These are phyloP conservation scores for Triplophysa rosa DNA, from an alignment of 2,113 vertebrate species.

Conservation along the genomic window DNA sequence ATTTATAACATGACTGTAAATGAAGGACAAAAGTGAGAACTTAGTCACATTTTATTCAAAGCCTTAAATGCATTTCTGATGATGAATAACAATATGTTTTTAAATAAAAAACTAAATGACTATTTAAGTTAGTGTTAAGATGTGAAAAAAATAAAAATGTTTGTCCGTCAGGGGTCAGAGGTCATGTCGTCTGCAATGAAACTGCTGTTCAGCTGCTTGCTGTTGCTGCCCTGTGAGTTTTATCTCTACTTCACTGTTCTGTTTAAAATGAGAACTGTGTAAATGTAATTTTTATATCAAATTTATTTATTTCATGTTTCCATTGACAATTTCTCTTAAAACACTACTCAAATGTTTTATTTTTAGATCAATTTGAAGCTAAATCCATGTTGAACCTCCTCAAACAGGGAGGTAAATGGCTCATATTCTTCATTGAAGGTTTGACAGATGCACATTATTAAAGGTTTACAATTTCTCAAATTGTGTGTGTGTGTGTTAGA, in stretches of 20 bases:
- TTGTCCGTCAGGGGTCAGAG: slow-evolving; percentile 35
- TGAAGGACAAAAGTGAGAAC: too few species aligned
- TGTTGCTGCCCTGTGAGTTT: slow-evolving; percentile 67
- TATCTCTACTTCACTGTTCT: background rate
- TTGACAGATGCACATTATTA: too few species aligned
- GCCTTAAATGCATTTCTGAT: too few species aligned
- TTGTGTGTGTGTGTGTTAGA: slow-evolving; percentile 53
- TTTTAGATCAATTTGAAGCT: slow-evolving; percentile 65
- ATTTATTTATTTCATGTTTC: background rate
- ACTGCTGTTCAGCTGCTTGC: slow-evolving; percentile 61
- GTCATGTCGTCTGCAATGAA: slow-evolving; percentile 65
- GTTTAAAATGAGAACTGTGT: background rate
- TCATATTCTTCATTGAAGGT: background rate
- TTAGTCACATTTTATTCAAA: too few species aligned
- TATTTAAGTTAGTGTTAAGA: too few species aligned
- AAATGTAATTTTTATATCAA: too few species aligned
- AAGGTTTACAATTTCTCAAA: too few species aligned
- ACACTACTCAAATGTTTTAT: background rate
- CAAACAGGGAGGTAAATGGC: slow-evolving; percentile 65
- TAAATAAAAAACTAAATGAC: too few species aligned
- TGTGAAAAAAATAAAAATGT: background rate
- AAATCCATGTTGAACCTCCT: slow-evolving; percentile 69
- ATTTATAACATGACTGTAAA: too few species aligned
- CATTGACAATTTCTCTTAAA: background rate
- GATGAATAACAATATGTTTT: too few species aligned